Conservation (phyloP, 2,113 vertebrate genomes). For the Antigone vipio region DNA sequence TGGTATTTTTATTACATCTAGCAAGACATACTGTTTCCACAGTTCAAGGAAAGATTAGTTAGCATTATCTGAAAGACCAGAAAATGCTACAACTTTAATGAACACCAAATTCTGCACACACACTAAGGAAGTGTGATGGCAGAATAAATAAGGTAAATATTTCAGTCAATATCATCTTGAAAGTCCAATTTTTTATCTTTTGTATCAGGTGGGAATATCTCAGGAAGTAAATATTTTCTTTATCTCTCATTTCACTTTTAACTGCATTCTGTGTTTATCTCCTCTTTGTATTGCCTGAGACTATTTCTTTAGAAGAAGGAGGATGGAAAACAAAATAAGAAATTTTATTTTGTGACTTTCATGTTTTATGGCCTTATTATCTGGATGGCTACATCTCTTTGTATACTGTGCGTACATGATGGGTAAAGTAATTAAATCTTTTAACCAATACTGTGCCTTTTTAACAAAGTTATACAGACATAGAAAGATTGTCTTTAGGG, state of each 20-base stretch:
- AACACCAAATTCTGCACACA: not conserved
- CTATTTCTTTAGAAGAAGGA: not conserved
- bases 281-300: not conserved
- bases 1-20: not conserved
- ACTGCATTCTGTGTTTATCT: not conserved
- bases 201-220: not conserved
- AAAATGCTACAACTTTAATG: not conserved
- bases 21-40: not conserved
- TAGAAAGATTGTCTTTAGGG: not conserved
- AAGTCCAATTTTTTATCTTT: not conserved
- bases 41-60: not conserved
- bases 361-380: constrained; percentile 14
- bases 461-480: not conserved
- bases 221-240: not conserved
- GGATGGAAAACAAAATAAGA: not conserved
- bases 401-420: not conserved
- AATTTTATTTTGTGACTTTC: not conserved
- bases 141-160: not conserved
- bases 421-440: not conserved
- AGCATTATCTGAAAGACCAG: not conserved
- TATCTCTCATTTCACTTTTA: not conserved
- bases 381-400: constrained; percentile 2
- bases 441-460: not conserved
- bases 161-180: not conserved
- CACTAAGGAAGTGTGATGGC: not conserved